Conservation (phyloP, 2,888 invertebrate species). For the Thecocarcelia acutangulata region DNA sequence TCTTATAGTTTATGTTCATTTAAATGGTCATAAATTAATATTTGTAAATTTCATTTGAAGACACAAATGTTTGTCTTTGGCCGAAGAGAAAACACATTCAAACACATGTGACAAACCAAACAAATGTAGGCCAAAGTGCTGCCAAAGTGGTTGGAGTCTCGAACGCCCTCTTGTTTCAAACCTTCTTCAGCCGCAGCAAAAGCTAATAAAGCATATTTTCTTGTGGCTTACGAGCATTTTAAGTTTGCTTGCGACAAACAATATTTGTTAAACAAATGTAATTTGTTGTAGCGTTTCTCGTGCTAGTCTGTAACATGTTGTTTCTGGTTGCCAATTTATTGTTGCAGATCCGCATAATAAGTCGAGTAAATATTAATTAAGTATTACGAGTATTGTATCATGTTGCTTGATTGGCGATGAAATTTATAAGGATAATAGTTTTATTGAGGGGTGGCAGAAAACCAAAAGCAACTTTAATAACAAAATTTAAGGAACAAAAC, state of each 20-base stretch:
- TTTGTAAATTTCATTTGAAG: constrained; percentile 37
- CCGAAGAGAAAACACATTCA: not conserved
- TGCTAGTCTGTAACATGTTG: constrained; percentile 51
- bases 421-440: constrained; percentile 18
- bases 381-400: constrained; percentile 51
- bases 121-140: constrained; percentile 26
- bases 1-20: constrained; percentile 66
- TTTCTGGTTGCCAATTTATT: constrained; percentile 72
- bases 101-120: not conserved
- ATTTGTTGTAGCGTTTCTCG: constrained; percentile 37
- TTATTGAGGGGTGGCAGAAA: not conserved
- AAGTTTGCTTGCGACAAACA: constrained; percentile 53
- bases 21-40: constrained; percentile 69
- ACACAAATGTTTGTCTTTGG: constrained; percentile 45
- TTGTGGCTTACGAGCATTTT: constrained; percentile 61
- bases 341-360: constrained; percentile 68
- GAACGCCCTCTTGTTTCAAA: not conserved
- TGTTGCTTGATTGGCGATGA: constrained; percentile 37
- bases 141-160: constrained; percentile 6
- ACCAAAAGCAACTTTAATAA: not conserved
- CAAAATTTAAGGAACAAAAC: too few relatives aligned
- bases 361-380: constrained; percentile 74
- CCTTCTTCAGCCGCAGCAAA: not conserved
- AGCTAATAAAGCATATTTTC: constrained; percentile 67
- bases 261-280: constrained; percentile 44